These are phyloP conservation scores for Carollia perspicillata DNA, from an alignment of 2,113 vertebrate species.

Conservation along the genomic window DNA sequence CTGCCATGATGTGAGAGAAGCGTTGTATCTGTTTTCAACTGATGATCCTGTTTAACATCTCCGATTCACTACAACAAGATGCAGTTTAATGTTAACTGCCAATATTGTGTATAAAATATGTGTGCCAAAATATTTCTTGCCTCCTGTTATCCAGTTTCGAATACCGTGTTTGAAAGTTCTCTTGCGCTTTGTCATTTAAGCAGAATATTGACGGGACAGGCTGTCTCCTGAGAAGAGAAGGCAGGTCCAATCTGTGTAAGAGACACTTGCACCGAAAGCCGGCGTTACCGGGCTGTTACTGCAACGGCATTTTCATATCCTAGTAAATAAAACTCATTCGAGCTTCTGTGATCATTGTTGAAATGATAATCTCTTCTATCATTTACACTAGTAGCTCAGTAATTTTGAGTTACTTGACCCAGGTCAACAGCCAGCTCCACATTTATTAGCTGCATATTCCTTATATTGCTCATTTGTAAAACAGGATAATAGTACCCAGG, in stretches of 20 bases:
- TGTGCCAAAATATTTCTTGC: conserved; percentile 57
- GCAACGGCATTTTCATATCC: not conserved
- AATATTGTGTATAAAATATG: not conserved
- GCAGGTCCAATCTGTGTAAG: not conserved
- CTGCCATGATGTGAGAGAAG: conserved; percentile 65
- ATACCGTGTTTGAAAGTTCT: conserved; percentile 44
- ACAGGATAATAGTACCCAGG: not conserved
- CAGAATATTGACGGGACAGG: conserved; percentile 48
- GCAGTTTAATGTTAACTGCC: conserved; percentile 60
- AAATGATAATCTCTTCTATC: not conserved
- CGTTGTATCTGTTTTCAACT: conserved; percentile 67
- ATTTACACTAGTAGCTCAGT: not conserved
- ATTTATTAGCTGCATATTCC: not conserved
- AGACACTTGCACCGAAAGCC: not conserved
- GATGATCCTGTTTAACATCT: conserved; percentile 74
- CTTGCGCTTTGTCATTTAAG: conserved; percentile 55
- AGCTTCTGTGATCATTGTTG: not conserved
- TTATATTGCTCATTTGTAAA: conserved; percentile 12
- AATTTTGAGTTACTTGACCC: not conserved
- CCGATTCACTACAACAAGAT: conserved; percentile 73
- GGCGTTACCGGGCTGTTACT: not conserved
- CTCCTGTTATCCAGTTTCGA: conserved; percentile 52
- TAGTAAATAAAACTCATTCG: not conserved
- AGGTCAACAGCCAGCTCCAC: not conserved
- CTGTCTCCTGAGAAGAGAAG: not conserved